These are phyloP conservation scores for Pomacea maculata DNA, from an alignment of 1,140 invertebrate species.

Conservation along the genomic window DNA sequence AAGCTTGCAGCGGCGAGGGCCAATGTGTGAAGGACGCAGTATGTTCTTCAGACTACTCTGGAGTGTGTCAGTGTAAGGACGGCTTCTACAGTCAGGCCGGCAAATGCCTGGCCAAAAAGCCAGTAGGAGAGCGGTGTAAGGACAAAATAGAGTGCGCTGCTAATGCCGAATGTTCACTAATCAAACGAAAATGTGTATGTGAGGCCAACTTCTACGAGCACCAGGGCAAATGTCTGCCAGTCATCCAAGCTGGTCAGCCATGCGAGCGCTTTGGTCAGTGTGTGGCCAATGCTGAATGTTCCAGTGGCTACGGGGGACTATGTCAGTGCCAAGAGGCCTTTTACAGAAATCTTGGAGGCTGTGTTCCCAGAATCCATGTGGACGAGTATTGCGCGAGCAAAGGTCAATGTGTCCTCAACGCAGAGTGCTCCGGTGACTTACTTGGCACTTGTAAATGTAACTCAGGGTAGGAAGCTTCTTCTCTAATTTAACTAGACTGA, in stretches of 20 bases:
- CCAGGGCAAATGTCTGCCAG: conserved; percentile 20
- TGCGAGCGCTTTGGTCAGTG: conserved; percentile 29
- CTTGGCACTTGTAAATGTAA: conserved; percentile 25
- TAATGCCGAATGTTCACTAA: conserved; percentile 22
- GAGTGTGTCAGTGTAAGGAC: conserved; percentile 20
- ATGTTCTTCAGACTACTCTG: conserved; percentile 20
- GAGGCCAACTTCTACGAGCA: conserved; percentile 25
- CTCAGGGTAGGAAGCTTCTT: not conserved
- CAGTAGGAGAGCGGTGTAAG: conserved; percentile 6
- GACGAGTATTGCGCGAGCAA: conserved; percentile 23
- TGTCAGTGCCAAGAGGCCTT: conserved; percentile 22
- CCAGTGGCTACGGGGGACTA: conserved; percentile 17
- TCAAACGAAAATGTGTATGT: conserved; percentile 19
- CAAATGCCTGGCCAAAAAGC: conserved; percentile 9
- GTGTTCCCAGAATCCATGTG: conserved; percentile 12
- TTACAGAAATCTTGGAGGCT: conserved; percentile 13
- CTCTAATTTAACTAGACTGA: too few relatives aligned
- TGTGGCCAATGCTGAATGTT: conserved; percentile 26
- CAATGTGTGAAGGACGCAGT: conserved; percentile 27
- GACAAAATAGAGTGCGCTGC: conserved; percentile 18
- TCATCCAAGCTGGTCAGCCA: conserved; percentile 16
- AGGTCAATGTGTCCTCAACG: conserved; percentile 31
- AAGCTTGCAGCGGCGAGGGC: conserved; percentile 19
- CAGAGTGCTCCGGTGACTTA: conserved; percentile 24
- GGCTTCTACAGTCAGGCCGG: conserved; percentile 22